Conservation (phyloP, 2,888 invertebrate genomes). For the Nymphalis c-album region DNA sequence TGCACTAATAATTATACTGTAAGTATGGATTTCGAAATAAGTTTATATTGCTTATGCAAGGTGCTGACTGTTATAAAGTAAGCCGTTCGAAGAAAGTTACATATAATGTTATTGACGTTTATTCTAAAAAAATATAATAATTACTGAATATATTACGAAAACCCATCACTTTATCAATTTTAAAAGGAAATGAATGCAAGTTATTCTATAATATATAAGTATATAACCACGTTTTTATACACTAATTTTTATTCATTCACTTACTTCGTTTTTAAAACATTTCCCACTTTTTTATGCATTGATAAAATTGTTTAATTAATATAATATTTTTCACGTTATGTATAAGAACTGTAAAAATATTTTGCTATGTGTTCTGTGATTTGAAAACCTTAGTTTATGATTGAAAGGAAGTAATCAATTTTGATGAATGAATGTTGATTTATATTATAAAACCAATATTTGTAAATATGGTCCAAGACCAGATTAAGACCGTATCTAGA, state of each 20-base stretch:
- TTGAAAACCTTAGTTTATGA: constrained; percentile 20
- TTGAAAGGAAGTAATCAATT: constrained; percentile 6
- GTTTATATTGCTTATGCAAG: constrained; percentile 7
- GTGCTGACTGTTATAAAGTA: constrained; percentile 1
- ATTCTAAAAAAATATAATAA: neutral
- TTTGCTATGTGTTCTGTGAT: constrained; percentile 35
- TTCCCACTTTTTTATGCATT: constrained; percentile 1
- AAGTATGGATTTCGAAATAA: neutral
- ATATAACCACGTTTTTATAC: neutral
- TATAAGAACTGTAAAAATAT: constrained; percentile 3
- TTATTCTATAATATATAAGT: neutral
- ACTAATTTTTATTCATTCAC: neutral
- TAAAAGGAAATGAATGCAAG: neutral
- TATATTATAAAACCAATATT: constrained; percentile 10
- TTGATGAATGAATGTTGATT: neutral
- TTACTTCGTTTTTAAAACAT: neutral
- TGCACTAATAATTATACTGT: neutral
- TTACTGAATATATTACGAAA: neutral
- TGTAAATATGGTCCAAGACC: constrained; percentile 3
- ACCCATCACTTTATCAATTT: neutral
- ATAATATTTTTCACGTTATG: neutral
- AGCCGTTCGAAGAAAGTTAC: neutral
- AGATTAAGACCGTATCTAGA: neutral
- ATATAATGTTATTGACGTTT: too few relatives aligned
- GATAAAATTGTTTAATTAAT: neutral